phyloP scores from a whole-genome alignment of 2,888 invertebrate genomes.

The Trachelus iudaicus region DNA sequence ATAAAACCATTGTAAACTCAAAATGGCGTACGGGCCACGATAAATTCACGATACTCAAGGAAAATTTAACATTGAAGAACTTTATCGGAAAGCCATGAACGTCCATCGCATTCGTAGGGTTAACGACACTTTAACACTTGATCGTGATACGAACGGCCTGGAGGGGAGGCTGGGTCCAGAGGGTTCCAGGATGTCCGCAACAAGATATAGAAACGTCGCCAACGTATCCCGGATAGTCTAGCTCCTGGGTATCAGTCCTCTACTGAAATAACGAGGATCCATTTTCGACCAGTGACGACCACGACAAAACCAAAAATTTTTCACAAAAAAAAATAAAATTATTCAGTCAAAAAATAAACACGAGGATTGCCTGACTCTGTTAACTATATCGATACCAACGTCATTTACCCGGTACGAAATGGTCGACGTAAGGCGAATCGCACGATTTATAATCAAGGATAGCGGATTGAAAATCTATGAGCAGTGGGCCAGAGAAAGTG shows the following conservation, averaged over 20 bases:
- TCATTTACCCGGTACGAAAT: not conserved
- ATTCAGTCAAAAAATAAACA: not conserved
- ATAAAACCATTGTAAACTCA: not conserved
- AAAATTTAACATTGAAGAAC: not conserved
- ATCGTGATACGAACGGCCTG: slow-evolving; percentile 23
- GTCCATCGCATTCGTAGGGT: slow-evolving; percentile 34
- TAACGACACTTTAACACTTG: slow-evolving; percentile 40
- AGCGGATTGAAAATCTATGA: not conserved
- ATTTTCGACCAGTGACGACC: no score
- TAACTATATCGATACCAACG: not conserved
- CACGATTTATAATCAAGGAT: not conserved
- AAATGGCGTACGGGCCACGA: not conserved
- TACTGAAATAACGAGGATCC: no score
- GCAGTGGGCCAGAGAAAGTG: slow-evolving; percentile 50
- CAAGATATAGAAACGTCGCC: slow-evolving; percentile 42
- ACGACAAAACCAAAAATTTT: not conserved
- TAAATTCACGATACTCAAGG: not conserved
- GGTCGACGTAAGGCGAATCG: not conserved
- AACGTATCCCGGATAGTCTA: slow-evolving; percentile 35
- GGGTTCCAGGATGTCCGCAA: slow-evolving; percentile 47
- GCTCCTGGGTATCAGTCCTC: no score
- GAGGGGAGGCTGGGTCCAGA: slow-evolving; percentile 23
- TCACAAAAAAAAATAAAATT: not conserved
- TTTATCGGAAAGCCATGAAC: not conserved
- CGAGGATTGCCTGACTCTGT: not conserved